Conservation (phyloP, 2,113 vertebrate genomes). For the human (Homo sapiens) region GRCh38 chr3:139020001-139020500, state of each 20-base stretch:
- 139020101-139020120: fast-evolving
- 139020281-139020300: background rate
- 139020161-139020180: background rate
- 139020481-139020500: background rate
- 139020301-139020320: too few species aligned
- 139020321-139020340: fast-evolving
- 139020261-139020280: background rate
- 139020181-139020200: background rate
- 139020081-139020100: fast-evolving
- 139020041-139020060: background rate
- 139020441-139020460: conserved; percentile 13
- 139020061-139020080: background rate
- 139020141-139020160: background rate
- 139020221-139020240: background rate
- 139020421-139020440: background rate
- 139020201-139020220: background rate
- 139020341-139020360: background rate
- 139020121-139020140: background rate
- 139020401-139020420: background rate
- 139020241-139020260: background rate
- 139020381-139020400: conserved; percentile 22
- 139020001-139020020: background rate
- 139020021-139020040: background rate
- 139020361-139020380: background rate
- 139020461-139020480: background rate